Base-by-base conservation (phyloP, 2,888 invertebrate genomes). In the Oligia fasciuncula region DNA sequence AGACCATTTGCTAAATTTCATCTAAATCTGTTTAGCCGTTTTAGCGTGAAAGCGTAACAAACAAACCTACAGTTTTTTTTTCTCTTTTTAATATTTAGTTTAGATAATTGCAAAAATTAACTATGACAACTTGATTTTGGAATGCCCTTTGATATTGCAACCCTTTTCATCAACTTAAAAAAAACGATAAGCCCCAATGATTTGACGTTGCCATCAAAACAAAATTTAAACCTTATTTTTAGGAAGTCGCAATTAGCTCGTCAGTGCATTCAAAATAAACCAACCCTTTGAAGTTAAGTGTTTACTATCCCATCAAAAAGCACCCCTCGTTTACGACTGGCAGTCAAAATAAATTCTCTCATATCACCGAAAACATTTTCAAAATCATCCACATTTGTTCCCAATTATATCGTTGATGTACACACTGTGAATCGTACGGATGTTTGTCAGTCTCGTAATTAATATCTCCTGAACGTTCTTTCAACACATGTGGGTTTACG, bases 381-480 rank as follows among this genome's bases (percentile, higher is more conserved):
- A 69, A 88, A 91, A 89, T 90, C 91, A 92, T 88, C 91, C 87
- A 95, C 96, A 96, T 95, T 96, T 96, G 96, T 95, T 95, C 89
- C 95, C 94, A 96, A 96, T 96, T 96, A 96, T 92, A 90, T 88
- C 91, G 93, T 93, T 95, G 95, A 95, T 94, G 95, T 95, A 95
- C 92, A 91, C 93, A 94, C 93, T 94, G 94, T 92, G 95, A 94
- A 94, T 89, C 81, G 87, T 89, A 88, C 94, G 93, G 93, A 92
- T 94, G 94, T 94, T 93, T 92, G 93, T 92, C 93, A 92, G 93
- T 91, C 84, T 88, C 51, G 91, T 94, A 93, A 95, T 95, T 94
- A 96, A 95, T 95, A 94, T 92, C 93, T 91, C 87, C 92, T 92
- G 92, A 93, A 93, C 91, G 91, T 70, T 85, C 88, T 87, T 88